Base-by-base conservation (phyloP, 2,797 vertebrate genomes). In the Cyclopterus lumpus region DNA sequence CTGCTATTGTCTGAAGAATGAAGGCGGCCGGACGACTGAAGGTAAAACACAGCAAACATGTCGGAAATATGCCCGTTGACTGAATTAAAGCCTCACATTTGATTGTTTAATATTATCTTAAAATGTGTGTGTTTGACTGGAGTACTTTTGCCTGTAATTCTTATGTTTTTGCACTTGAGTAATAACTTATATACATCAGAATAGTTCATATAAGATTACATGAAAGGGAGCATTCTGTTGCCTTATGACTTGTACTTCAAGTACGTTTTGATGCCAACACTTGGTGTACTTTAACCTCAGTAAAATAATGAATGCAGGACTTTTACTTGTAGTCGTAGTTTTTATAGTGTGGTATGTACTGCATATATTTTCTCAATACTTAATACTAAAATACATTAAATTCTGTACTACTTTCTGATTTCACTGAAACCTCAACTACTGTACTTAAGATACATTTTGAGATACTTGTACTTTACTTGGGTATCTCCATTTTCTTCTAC, bases 41-140 rank as follows among this genome's bases (percentile, higher is more conserved):
- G 88, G 88, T 89, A 91, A 75, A 70, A 82, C 0, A 15, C 36
- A 28, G 8, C n/a, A 61, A 16, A 46, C 44, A 42, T 16, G 57
- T 20, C 10, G 67, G 9, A 70, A 32, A 34, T 5, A 1, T 5
- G n/a, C 46, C 1, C 30, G 1, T 38, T 53, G 34, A 32, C 11
- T 57, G 12, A 48, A 10, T 24, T 57, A 16, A 30, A 15, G 8
- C 24, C 3, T 48, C 42, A 34, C 6, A 34, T 22, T 51, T 3
- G 10, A 30, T n/a, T 32, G 24, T 15, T 1, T 51, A 3, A 26
- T 32, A 14, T 28, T 22, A 14, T n/a, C 34, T 36, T 30, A 7
- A 46, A 42, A 46, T 38, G 16, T 49, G 26, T 22, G 8, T 44
- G 24, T 40, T 42, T 64, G 61, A 26, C 22, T 22, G 16, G 36